phyloP scores from a whole-genome alignment of 2,113 vertebrate genomes.

The Erythrocercus mccallii region DNA sequence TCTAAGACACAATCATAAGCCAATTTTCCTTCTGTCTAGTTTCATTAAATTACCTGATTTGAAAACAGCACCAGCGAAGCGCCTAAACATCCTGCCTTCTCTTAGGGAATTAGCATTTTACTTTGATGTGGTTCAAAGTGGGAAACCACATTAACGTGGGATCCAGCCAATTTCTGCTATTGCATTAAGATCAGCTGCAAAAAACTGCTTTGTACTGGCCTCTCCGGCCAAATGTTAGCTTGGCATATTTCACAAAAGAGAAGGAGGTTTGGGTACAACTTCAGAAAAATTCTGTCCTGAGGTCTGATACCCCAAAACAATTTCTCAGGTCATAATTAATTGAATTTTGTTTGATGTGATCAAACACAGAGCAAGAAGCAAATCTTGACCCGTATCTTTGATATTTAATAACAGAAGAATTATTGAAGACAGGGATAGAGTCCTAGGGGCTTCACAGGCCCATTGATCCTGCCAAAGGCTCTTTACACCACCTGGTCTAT shows the following conservation, averaged over 20 bases:
- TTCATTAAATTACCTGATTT: conserved; percentile 30
- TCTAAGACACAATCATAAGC: conserved; percentile 6
- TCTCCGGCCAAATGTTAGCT: not conserved
- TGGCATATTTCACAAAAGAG: not conserved
- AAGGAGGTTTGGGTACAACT: not conserved
- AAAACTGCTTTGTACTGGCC: not conserved
- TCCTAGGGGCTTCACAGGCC: not conserved
- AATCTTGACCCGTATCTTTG: not conserved
- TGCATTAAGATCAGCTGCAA: not conserved
- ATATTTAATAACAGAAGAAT: not conserved
- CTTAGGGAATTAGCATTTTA: conserved; percentile 21
- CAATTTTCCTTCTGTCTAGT: conserved; percentile 38
- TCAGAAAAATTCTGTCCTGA: not conserved
- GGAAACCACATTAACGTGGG: conserved; percentile 10
- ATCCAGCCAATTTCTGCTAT: conserved; percentile 4
- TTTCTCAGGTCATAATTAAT: not conserved
- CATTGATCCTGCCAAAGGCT: not conserved
- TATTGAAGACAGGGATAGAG: not conserved
- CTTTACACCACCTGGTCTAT: not conserved
- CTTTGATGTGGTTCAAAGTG: conserved; percentile 39
- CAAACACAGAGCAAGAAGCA: not conserved
- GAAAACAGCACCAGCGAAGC: conserved; percentile 10
- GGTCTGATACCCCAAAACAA: not conserved
- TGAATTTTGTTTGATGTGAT: not conserved
- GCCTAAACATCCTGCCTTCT: conserved; percentile 1